phyloP scores from a whole-genome alignment of 1,140 invertebrate genomes.

The Teleopsis dalmanni region DNA sequence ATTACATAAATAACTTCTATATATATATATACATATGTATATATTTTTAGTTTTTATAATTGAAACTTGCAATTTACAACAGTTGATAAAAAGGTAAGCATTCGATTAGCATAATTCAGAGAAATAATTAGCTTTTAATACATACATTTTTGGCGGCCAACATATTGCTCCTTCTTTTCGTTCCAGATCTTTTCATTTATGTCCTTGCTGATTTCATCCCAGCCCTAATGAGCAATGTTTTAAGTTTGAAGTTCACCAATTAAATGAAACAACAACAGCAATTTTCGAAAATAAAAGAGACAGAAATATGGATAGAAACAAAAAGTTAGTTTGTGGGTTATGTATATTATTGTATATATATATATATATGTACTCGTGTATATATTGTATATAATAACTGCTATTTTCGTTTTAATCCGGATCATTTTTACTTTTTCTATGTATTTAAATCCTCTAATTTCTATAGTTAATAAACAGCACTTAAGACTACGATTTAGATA shows the following conservation, averaged over 20 bases:
- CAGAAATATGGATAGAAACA: constrained; percentile 11
- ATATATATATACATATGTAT: too few species aligned
- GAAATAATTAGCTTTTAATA: constrained; percentile 9
- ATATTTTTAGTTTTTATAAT: not conserved
- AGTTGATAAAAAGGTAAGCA: not conserved
- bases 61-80: too few species aligned
- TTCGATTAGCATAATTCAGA: not conserved
- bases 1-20: too few species aligned
- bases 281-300: constrained; percentile 3
- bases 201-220: constrained; percentile 75
- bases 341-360: not conserved
- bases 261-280: constrained; percentile 13
- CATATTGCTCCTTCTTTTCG: constrained; percentile 76
- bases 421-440: too few species aligned
- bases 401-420: too few species aligned
- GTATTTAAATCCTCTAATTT: too few species aligned
- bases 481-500: too few species aligned
- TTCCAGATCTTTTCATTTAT: constrained; percentile 75
- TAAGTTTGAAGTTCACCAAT: constrained; percentile 11
- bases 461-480: too few species aligned
- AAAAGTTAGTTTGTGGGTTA: constrained; percentile 4
- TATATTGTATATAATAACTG: too few species aligned
- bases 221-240: constrained; percentile 54
- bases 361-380: not conserved
- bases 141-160: constrained; percentile 82